phyloP scores from a whole-genome alignment of 2,888 invertebrate genomes.

The Eristalis arbustorum region DNA sequence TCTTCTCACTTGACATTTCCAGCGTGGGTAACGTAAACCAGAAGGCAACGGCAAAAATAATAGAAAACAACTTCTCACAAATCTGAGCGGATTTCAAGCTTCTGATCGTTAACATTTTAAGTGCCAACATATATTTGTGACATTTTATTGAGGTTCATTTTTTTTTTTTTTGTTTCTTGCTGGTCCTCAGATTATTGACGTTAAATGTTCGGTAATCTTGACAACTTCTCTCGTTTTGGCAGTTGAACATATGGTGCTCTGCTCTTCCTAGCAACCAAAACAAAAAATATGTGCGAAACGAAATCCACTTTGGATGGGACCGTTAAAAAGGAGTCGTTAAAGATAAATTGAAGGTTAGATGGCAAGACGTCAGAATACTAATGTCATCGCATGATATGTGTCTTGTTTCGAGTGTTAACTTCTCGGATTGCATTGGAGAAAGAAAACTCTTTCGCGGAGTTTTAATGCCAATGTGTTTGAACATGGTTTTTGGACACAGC shows the following conservation, averaged over 20 bases:
- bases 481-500: too few species aligned
- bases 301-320: neutral
- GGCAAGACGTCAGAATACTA: neutral
- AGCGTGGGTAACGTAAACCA: neutral
- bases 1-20: neutral
- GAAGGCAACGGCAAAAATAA: neutral
- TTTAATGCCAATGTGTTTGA: too few species aligned
- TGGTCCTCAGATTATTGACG: neutral
- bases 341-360: neutral
- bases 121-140: neutral
- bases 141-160: neutral
- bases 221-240: neutral
- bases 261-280: neutral
- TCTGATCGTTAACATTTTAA: neutral
- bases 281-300: too few species aligned
- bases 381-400: neutral
- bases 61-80: neutral
- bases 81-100: neutral
- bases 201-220: neutral
- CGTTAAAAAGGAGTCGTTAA: neutral
- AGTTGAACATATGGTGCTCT: neutral
- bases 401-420: neutral
- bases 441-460: neutral
- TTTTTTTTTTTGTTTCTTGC: neutral
- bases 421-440: neutral